Conservation (phyloP, 2,797 vertebrate species). For the Sebastes matsubarae region DNA sequence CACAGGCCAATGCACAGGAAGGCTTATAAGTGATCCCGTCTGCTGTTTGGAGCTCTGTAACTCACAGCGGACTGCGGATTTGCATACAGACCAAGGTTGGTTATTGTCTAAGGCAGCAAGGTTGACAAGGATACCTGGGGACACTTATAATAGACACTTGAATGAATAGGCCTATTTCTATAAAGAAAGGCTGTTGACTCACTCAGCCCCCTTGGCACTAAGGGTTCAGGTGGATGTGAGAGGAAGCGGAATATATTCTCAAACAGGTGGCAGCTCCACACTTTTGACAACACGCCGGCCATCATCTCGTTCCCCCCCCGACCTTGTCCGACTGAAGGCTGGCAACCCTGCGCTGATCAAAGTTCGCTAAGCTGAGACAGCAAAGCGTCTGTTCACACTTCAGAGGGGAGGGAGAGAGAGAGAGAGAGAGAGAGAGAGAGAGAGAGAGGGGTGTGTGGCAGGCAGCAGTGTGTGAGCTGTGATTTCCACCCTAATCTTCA, state of each 20-base stretch:
- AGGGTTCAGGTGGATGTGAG: conserved; percentile 36
- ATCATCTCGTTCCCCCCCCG: conserved; percentile 48
- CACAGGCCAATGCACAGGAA: conserved; percentile 36
- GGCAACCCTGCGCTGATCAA: conserved; percentile 65
- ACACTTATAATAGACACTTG: conserved; percentile 58
- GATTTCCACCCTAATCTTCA: conserved; percentile 56
- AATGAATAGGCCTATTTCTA: conserved; percentile 30
- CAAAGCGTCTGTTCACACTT: conserved; percentile 68
- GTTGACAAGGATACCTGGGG: conserved; percentile 59
- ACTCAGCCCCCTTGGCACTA: conserved; percentile 33
- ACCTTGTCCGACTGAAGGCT: conserved; percentile 71
- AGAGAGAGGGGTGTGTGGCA: neutral
- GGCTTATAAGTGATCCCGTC: conserved; percentile 32
- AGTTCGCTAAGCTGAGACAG: conserved; percentile 67
- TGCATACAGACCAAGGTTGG: conserved; percentile 55
- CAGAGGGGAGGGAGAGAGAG: conserved; percentile 13
- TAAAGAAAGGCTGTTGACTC: conserved; percentile 50
- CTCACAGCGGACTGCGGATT: conserved; percentile 45
- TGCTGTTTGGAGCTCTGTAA: conserved; percentile 26
- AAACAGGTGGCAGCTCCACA: conserved; percentile 65
- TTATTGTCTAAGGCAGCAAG: conserved; percentile 46
- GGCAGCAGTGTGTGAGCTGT: conserved; percentile 20
- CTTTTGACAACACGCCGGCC: conserved; percentile 55
- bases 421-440: neutral
- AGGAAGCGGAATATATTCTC: conserved; percentile 22